Percentiles rank a stretch among this genome's conserved stretches.
These are phyloP conservation scores for Cynopterus brachyotis DNA, from an alignment of 2,113 vertebrate genomes.

Conservation along the genomic window DNA sequence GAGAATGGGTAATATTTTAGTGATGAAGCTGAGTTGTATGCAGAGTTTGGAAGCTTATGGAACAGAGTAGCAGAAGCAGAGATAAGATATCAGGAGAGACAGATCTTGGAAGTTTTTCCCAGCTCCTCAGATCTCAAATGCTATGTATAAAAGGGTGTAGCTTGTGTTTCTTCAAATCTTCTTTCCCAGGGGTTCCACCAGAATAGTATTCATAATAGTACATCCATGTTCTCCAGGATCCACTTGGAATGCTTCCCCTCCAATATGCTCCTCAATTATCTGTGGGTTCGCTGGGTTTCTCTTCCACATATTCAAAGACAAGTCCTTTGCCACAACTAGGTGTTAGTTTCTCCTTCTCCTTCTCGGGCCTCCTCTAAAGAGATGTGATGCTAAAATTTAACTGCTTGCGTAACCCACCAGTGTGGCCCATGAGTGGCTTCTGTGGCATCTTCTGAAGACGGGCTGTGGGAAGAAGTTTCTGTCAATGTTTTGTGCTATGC, in stretches of 20 bases:
- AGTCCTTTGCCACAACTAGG: neutral
- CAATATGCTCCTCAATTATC: neutral
- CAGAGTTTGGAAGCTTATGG: neutral
- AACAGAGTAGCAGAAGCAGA: neutral
- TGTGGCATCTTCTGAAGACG: neutral
- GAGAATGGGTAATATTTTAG: neutral
- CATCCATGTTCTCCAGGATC: neutral
- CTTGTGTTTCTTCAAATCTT: neutral
- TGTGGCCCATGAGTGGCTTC: neutral
- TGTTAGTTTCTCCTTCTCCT: neutral
- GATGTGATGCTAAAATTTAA: neutral
- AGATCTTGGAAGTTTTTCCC: neutral
- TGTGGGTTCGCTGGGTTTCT: too few relatives aligned
- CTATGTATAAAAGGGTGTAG: neutral
- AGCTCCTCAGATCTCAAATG: neutral
- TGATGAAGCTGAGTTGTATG: neutral
- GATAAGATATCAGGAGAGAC: too few relatives aligned
- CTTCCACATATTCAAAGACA: accelerated
- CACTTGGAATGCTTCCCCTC: neutral
- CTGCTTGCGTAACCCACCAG: neutral
- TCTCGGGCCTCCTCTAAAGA: neutral
- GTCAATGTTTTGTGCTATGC: neutral
- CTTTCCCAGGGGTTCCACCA: neutral
- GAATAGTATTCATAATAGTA: neutral
- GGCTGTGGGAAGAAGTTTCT: neutral